Conservation (phyloP, 2,113 vertebrate species). For the Beaufortia kweichowensis region DNA sequence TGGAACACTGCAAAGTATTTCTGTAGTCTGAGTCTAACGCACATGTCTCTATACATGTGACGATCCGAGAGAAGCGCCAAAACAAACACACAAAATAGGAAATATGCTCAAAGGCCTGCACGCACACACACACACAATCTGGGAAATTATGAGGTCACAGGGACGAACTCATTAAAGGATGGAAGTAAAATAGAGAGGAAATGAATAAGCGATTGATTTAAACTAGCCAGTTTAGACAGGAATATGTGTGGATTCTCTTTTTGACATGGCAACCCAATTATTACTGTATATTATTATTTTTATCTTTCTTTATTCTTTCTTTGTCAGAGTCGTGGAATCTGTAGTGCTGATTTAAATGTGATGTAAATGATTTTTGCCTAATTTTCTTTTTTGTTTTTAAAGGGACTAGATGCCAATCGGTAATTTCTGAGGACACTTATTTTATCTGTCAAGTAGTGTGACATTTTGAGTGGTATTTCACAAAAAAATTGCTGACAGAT, state of each 20-base stretch:
- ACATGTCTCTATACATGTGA: slow-evolving; percentile 61
- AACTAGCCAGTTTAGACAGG: slow-evolving; percentile 23
- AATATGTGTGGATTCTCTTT: neutral
- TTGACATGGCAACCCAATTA: neutral
- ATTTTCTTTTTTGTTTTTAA: no score
- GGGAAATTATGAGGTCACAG: slow-evolving; percentile 10
- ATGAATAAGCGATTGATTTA: slow-evolving; percentile 9
- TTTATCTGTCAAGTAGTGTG: no score
- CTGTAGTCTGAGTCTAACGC: slow-evolving; percentile 35
- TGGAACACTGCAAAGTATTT: slow-evolving; percentile 59
- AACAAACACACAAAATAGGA: slow-evolving; percentile 36
- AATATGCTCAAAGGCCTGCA: slow-evolving; percentile 6
- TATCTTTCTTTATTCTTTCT: neutral
- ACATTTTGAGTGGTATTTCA: no score
- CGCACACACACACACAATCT: slow-evolving; percentile 5
- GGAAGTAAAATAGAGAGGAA: slow-evolving; percentile 4
- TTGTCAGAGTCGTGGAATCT: neutral
- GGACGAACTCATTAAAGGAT: slow-evolving; percentile 7
- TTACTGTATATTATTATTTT: neutral
- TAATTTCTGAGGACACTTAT: no score
- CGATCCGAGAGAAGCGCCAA: slow-evolving; percentile 2
- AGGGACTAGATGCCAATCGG: no score
- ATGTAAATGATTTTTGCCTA: no score
- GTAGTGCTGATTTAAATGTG: no score
- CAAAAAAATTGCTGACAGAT: no score